Evolutionary conservation across 2,888 invertebrate species (phyloP), one percentile per base, ranked within the genome.

Genomic region (Oxyscelio sp.): DNA sequence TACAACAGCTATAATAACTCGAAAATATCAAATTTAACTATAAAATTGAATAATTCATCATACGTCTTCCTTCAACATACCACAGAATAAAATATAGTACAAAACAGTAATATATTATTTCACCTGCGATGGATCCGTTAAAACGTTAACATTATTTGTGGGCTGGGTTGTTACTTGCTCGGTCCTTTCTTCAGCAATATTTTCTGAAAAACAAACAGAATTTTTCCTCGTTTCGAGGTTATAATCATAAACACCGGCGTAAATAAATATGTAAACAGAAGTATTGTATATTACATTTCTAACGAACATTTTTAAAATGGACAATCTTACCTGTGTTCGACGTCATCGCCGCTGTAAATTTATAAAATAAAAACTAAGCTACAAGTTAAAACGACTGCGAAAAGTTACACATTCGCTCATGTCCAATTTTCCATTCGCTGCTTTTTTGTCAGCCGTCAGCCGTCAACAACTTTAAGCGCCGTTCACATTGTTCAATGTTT

Each of bases 71-170:
- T n/a, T n/a, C n/a, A n/a, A n/a, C n/a, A n/a, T n/a, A n/a, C n/a
- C n/a, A n/a, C n/a, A n/a, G n/a, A n/a, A n/a, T n/a, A n/a, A n/a
- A n/a, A n/a, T n/a, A n/a, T n/a, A n/a, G n/a, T n/a, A n/a, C n/a
- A n/a, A n/a, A n/a, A n/a, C n/a, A n/a, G n/a, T n/a, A n/a, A n/a
- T n/a, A n/a, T n/a, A n/a, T n/a, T n/a, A n/a, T n/a, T 70, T 87
- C 54, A 89, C 88, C 50, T 93, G 92, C 59, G 93, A 90, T 77
- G 91, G 85, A 84, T 94, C 94, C 83, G 93, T 90, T 66, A 92
- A 89, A 85, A 90, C 91, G 89, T 91, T 92, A 88, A 91, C 88
- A 87, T 91, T 92, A 66, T 92, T 86, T 65, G 88, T 87, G 21
- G 90, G 85, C 70, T 92, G 89, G 61, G 91, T 75, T 34, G 90